Evolutionary conservation across 2,113 vertebrate species (phyloP), one percentile per base, ranked within the genome.

Genomic region (Progne subis): DNA sequence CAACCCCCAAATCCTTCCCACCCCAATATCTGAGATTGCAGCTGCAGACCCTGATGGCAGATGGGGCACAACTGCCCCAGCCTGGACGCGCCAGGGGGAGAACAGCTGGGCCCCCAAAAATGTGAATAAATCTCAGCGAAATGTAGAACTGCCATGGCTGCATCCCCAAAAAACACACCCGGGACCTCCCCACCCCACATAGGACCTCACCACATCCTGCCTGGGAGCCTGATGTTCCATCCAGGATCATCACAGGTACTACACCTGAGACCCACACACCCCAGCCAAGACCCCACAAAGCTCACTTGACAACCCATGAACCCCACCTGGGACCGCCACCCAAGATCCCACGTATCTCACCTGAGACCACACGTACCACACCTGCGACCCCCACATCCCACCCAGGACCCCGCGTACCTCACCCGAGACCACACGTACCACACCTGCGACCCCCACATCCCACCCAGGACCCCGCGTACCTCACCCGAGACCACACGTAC

Each of bases 111-210:
- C 4, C 26, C 53, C n/a, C 67, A 11, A 23, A 50, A 76, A 44
- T 0, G 18, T 4, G 8, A 50, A 18, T 4, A 5, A 14, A 69
- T 1, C 31, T 7, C 84, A 44, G n/a, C 1, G 16, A 76, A 64
- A 7, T 0, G 0, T 1, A 1, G 6, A 55, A 24, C 9, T 46
- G 4, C 49, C 7, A 2, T 0, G 21, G 39, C 65, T 70, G 65
- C 1, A 1, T 4, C 12, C 4, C 64, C 39, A 49, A 18, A 18
- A n/a, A n/a, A 3, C 50, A 32, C 80, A 70, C 14, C 41, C 21
- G n/a, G 14, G 14, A 50, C 31, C 16, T 26, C 29, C 11, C 12
- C 7, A 41, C 1, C 13, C 34, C 50, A 25, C 12, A 20, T 68
- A 13, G 29, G 21, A 53, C 28, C 46, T 16, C 82, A 9, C 10